Conservation (phyloP, 1,140 invertebrate genomes). For the Megathymus violae region DNA sequence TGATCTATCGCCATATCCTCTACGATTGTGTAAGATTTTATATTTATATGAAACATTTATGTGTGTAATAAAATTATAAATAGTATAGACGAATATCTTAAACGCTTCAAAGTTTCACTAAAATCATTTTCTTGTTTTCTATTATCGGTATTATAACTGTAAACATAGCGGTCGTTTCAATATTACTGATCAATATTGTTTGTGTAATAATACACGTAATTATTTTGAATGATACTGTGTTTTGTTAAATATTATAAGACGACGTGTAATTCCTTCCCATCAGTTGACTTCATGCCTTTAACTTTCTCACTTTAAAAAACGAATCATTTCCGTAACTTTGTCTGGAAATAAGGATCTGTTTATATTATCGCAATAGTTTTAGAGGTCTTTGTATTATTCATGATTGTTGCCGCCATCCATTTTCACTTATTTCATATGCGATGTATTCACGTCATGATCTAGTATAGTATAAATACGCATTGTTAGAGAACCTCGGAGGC, state of each 20-base stretch:
- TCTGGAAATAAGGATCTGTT: neutral
- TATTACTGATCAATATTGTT: no score
- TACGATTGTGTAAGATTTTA: conserved; percentile 53
- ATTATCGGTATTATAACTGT: no score
- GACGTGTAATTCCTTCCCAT: no score
- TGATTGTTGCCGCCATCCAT: conserved; percentile 31
- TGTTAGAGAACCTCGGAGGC: conserved; percentile 1
- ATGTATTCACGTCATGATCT: conserved; percentile 13
- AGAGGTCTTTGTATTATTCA: conserved; percentile 37
- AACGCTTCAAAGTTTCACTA: conserved; percentile 14
- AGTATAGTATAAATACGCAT: conserved; percentile 7
- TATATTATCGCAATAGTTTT: conserved; percentile 27
- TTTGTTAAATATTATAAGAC: no score
- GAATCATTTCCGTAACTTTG: no score
- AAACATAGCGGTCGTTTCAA: no score
- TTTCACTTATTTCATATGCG: conserved; percentile 9
- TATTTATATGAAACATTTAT: conserved; percentile 38
- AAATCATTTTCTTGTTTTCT: neutral
- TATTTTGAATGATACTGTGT: no score
- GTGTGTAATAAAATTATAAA: conserved; percentile 32
- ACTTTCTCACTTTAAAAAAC: no score
- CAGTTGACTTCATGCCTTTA: no score
- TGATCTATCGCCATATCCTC: conserved; percentile 64
- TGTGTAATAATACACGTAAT: no score
- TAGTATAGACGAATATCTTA: conserved; percentile 12